Evolutionary conservation across 2,113 vertebrate species (phyloP).

Genomic region (Hydropotes inermis): DNA sequence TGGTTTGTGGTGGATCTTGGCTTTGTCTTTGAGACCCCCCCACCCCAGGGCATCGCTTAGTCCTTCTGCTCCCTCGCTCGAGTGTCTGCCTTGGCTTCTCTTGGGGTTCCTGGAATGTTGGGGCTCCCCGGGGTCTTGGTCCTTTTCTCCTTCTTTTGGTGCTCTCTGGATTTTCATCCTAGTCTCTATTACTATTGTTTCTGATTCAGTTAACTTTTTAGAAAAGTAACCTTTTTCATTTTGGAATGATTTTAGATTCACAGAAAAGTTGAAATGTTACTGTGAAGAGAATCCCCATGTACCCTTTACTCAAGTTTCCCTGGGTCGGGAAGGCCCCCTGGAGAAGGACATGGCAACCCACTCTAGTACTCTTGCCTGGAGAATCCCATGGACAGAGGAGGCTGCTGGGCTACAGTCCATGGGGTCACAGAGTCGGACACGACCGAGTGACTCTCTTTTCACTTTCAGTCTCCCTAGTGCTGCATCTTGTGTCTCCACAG

Average conservation of each 20-base stretch:
- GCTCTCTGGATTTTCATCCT: neutral
- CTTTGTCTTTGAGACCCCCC: neutral
- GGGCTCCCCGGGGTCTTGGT: neutral
- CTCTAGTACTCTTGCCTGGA: neutral
- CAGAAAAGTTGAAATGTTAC: neutral
- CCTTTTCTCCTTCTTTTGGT: neutral
- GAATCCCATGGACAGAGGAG: neutral
- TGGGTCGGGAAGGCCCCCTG: neutral
- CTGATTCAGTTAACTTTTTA: neutral
- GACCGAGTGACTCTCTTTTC: accelerated
- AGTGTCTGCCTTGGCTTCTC: neutral
- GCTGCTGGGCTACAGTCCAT: neutral
- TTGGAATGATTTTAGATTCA: neutral
- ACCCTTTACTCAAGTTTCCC: neutral
- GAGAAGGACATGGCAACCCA: neutral
- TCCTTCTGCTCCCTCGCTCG: accelerated
- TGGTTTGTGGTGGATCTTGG: neutral
- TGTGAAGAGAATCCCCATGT: neutral
- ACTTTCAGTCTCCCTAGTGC: accelerated
- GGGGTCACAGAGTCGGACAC: neutral
- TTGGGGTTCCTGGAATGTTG: neutral
- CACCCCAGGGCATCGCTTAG: neutral
- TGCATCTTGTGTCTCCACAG: accelerated
- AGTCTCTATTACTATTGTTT: neutral
- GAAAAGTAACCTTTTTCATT: neutral